Conservation (phyloP, 2,797 vertebrate species). For the Squalus acanthias region DNA sequence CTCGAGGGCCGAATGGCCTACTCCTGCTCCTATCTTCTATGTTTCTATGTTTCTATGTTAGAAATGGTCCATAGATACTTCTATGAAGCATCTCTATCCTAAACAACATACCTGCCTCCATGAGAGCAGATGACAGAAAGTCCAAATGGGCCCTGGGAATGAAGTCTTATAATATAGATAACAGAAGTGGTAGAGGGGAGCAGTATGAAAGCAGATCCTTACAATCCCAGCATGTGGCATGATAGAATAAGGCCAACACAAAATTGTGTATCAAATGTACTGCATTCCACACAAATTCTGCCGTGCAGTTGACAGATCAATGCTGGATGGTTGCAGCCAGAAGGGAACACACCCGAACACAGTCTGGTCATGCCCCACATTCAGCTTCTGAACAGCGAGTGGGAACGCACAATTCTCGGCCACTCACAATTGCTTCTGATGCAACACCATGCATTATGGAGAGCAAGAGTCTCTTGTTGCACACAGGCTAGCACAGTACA, state of each 20-base stretch:
- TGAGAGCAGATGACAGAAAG: not conserved
- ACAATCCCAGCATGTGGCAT: not conserved
- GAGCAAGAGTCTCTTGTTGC: not conserved
- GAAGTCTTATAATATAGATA: no score
- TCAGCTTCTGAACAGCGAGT: no score
- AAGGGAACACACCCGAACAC: not conserved
- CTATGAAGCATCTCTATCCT: not conserved
- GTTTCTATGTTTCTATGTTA: no score
- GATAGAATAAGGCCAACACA: not conserved
- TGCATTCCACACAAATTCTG: not conserved
- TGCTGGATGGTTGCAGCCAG: not conserved
- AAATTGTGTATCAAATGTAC: no score
- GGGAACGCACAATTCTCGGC: no score
- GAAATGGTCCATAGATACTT: no score
- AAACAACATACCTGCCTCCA: not conserved
- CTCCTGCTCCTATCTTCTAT: no score
- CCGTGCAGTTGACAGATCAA: not conserved
- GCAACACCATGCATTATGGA: not conserved
- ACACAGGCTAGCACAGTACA: not conserved
- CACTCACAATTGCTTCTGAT: not conserved
- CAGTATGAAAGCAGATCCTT: not conserved
- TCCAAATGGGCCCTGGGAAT: not conserved
- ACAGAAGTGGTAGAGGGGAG: no score
- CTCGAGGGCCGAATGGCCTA: no score
- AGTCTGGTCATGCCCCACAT: not conserved